Conservation (phyloP, 2,888 invertebrate species). For the Argyresthia goedartella region DNA sequence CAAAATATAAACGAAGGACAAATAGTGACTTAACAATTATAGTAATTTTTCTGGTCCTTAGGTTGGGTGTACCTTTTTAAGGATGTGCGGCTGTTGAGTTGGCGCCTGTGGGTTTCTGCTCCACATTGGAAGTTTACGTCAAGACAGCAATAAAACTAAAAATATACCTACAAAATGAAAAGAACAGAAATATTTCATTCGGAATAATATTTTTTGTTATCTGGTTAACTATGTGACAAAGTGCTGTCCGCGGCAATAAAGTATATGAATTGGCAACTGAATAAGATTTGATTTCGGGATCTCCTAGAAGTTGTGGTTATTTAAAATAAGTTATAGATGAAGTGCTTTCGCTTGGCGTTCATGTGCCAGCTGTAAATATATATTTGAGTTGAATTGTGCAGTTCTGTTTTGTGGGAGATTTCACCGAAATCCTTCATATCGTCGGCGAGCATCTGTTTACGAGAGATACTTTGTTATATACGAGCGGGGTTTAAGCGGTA, state of each 20-base stretch:
- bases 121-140: too few species aligned
- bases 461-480: conserved; percentile 26
- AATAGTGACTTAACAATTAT: too few species aligned
- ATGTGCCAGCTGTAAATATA: conserved; percentile 48
- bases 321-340: conserved; percentile 21
- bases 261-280: conserved; percentile 31
- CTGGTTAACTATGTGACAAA: conserved; percentile 6
- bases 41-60: too few species aligned
- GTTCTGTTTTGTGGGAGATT: conserved; percentile 26
- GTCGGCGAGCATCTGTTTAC: conserved; percentile 31
- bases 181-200: too few species aligned
- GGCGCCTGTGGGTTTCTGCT: too few species aligned
- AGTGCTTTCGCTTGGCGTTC: conserved; percentile 13
- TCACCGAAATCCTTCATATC: conserved; percentile 43
- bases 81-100: too few species aligned
- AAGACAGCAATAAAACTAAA: too few species aligned
- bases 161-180: too few species aligned
- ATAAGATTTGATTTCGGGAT: conserved; percentile 19
- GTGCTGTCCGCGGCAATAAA: neutral
- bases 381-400: conserved; percentile 42
- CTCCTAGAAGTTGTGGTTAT: conserved; percentile 38
- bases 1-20: too few species aligned
- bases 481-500: conserved; percentile 21
- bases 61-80: too few species aligned
- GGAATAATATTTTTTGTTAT: too few species aligned